These are phyloP conservation scores for Balanococcus diminutus DNA, from an alignment of 2,888 invertebrate species.

Conservation along the genomic window DNA sequence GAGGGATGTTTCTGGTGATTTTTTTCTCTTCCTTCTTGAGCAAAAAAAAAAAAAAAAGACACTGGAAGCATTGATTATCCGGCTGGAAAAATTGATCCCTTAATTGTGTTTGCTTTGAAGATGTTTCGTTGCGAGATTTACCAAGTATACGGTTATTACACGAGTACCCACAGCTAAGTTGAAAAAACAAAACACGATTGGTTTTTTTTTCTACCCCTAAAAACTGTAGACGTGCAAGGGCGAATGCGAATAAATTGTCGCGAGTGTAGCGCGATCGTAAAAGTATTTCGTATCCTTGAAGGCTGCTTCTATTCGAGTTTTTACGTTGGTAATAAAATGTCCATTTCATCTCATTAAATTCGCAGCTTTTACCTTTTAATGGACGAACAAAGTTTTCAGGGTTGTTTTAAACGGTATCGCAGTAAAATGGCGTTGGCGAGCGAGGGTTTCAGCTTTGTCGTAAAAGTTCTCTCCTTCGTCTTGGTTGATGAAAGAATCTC, in stretches of 20 bases:
- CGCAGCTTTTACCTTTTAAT: slow-evolving; percentile 27
- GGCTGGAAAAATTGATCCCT: neutral
- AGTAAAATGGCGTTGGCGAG: neutral
- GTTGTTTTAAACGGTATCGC: neutral
- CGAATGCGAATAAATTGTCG: neutral
- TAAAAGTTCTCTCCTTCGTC: neutral
- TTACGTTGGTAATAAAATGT: slow-evolving; percentile 23
- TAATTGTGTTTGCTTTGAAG: slow-evolving; percentile 1
- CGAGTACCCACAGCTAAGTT: neutral
- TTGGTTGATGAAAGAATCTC: neutral
- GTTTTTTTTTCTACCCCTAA: neutral
- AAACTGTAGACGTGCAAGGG: neutral
- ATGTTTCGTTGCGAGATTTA: too few species aligned
- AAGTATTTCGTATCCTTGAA: slow-evolving; percentile 1
- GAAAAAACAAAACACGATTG: neutral
- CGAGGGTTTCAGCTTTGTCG: neutral
- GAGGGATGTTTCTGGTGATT: neutral
- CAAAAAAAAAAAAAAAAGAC: too few species aligned
- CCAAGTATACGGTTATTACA: neutral
- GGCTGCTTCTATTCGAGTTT: neutral
- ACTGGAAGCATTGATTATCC: neutral
- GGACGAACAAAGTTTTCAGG: neutral
- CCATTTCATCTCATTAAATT: slow-evolving; percentile 17
- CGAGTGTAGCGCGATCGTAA: neutral
- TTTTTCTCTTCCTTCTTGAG: neutral